Evolutionary conservation across 2,113 vertebrate species (phyloP), one percentile per base, ranked within the genome.

Genomic region (Catagonus wagneri): DNA sequence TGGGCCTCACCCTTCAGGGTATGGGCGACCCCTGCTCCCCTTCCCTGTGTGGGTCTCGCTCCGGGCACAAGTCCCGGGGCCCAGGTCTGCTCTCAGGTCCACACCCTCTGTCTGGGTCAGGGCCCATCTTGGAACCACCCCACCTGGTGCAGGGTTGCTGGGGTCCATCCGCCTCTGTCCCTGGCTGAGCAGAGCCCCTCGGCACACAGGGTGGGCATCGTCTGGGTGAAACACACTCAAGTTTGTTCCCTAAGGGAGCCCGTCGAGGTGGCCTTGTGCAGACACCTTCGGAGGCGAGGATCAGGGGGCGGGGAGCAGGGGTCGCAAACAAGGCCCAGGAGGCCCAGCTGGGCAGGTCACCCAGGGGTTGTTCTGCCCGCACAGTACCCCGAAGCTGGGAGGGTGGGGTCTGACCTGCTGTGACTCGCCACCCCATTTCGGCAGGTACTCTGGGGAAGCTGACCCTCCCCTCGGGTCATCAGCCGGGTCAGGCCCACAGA

Each of bases 301-400:
- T 25, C 20, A 44, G 3, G 52, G 44, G 44, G 44, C 4, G 4
- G 13, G 52, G 23, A 12, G 63, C 44, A 14, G 15, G 0, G 2
- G 60, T 72, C 36, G 32, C 60, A 50, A 9, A 34, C 32, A 8
- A 68, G 16, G 11, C 9, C 9, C 8, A 50, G 27, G n/a, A 20
- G 23, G 25, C 23, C n/a, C 36, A 0, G 20, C 54, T 20, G 0
- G 15, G 0, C 1, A 5, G 52, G 36, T 25, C 66, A 16, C 34
- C 27, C 0, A 29, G 34, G 34, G 50, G 52, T 36, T 11, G 2
- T 34, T 23, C 13, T 44, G 2, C 54, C 54, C 2, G 2, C 7
- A 8, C 9, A 16, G 58, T n/a, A 25, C 79, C 34, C 0, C 13
- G 69, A 8, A 17, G 23, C n/a, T 1, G 44, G 25, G 8, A 16